A percentile compares a stretch with the other conserved stretches of the same genome.
These are phyloP conservation scores for Drosophila siamana DNA, from an alignment of 2,888 invertebrate species.

Conservation along the genomic window DNA sequence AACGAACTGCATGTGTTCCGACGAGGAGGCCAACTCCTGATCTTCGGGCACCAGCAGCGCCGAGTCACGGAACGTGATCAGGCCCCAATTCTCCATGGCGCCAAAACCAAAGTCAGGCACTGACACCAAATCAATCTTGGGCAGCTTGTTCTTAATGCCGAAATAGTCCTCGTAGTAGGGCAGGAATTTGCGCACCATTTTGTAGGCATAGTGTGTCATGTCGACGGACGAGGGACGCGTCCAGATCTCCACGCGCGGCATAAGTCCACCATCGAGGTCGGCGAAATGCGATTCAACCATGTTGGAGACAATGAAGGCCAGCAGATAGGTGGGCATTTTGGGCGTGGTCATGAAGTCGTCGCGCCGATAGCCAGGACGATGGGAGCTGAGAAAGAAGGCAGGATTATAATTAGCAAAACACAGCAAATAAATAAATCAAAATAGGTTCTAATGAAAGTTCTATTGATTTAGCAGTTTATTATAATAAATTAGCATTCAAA, in stretches of 20 bases:
- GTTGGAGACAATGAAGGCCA: constrained; percentile 88
- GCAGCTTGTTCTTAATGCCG: constrained; percentile 87
- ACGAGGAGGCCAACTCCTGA: constrained; percentile 85
- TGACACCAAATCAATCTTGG: constrained; percentile 90
- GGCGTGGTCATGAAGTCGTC: constrained; percentile 89
- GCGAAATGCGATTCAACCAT: constrained; percentile 84
- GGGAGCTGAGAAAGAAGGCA: constrained; percentile 43
- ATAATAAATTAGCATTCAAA: too few species aligned
- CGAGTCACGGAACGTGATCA: constrained; percentile 89
- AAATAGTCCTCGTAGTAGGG: constrained; percentile 89
- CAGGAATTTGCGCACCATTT: constrained; percentile 88
- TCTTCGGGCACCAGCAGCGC: constrained; percentile 86
- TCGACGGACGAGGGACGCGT: constrained; percentile 82
- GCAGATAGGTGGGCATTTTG: constrained; percentile 91
- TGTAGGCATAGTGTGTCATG: constrained; percentile 86
- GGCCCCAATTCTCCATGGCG: constrained; percentile 91
- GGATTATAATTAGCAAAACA: neutral
- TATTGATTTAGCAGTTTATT: too few species aligned
- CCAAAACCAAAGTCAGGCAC: constrained; percentile 90
- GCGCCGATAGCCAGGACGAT: constrained; percentile 87
- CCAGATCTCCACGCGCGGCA: constrained; percentile 84
- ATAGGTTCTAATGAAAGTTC: too few species aligned
- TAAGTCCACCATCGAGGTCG: constrained; percentile 67
- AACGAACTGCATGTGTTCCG: constrained; percentile 88
- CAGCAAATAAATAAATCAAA: too few species aligned